A percentile compares a stretch with the other conserved stretches of the same genome.
Conservation (phyloP, 2,888 invertebrate genomes). For the Limnephilus marmoratus region DNA sequence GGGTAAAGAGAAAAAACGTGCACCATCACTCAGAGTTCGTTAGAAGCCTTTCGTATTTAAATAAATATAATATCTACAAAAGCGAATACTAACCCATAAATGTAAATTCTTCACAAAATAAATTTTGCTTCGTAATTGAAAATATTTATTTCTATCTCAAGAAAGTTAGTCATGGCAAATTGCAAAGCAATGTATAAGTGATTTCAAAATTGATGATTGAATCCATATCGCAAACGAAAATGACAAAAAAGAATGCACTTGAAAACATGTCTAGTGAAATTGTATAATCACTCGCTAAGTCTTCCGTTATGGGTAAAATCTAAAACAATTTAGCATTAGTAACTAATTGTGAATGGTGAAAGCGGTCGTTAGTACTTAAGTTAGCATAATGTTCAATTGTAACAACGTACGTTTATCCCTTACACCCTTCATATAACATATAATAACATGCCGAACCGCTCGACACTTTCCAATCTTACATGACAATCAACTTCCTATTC, state of each 20-base stretch:
- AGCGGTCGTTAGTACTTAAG: neutral
- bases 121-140: no score
- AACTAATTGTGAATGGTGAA: neutral
- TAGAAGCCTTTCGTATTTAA: neutral
- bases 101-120: neutral
- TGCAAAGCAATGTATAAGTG: neutral
- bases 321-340: neutral
- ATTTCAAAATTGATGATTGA: neutral
- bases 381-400: neutral
- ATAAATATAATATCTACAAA: neutral
- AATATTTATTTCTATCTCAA: neutral
- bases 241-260: neutral
- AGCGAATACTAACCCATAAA: neutral
- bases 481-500: neutral
- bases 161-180: neutral
- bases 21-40: neutral
- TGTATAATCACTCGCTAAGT: neutral
- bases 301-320: neutral
- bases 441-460: neutral
- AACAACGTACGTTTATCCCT: neutral
- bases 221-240: neutral
- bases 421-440: neutral
- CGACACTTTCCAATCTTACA: neutral
- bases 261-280: neutral
- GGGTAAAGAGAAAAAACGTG: neutral